Percentiles rank a stretch among this genome's conserved stretches.
phyloP scores from a whole-genome alignment of 2,888 invertebrate species.

The Vandiemenella viatica region DNA sequence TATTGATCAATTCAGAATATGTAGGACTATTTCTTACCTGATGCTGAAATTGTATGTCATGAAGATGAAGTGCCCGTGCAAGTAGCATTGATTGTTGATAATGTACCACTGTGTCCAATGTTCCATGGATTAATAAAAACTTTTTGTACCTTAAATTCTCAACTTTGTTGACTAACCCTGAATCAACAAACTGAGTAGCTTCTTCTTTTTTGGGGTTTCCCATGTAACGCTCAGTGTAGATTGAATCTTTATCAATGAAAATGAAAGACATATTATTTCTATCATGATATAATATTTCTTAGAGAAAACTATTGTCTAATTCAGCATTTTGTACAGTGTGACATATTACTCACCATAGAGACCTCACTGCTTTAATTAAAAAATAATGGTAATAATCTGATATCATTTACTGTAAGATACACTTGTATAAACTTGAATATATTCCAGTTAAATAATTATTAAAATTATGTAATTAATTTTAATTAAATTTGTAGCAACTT shows the following conservation, averaged over 20 bases:
- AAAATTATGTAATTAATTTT: too few relatives aligned
- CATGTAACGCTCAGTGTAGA: constrained; percentile 96
- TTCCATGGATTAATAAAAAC: constrained; percentile 86
- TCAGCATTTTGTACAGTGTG: too few relatives aligned
- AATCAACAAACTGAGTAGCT: constrained; percentile 50
- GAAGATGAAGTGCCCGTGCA: constrained; percentile 67
- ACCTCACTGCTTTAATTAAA: too few relatives aligned
- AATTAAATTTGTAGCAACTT: too few relatives aligned
- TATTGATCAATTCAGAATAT: too few relatives aligned
- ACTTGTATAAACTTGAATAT: too few relatives aligned
- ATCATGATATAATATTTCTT: neutral
- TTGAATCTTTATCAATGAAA: constrained; percentile 59
- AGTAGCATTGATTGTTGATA: constrained; percentile 92
- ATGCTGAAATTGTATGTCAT: constrained; percentile 78
- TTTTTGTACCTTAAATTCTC: constrained; percentile 54
- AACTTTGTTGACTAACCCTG: constrained; percentile 57
- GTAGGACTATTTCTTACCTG: constrained; percentile 45
- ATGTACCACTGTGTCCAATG: constrained; percentile 90
- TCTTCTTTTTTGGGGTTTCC: constrained; percentile 66
- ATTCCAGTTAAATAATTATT: too few relatives aligned
- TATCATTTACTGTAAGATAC: too few relatives aligned
- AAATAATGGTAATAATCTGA: too few relatives aligned
- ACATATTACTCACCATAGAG: too few relatives aligned
- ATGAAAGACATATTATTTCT: neutral
- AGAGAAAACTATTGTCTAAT: too few relatives aligned